Evolutionary conservation across 2,797 vertebrate species (phyloP).

Genomic region (Spondyliosoma cantharus): DNA sequence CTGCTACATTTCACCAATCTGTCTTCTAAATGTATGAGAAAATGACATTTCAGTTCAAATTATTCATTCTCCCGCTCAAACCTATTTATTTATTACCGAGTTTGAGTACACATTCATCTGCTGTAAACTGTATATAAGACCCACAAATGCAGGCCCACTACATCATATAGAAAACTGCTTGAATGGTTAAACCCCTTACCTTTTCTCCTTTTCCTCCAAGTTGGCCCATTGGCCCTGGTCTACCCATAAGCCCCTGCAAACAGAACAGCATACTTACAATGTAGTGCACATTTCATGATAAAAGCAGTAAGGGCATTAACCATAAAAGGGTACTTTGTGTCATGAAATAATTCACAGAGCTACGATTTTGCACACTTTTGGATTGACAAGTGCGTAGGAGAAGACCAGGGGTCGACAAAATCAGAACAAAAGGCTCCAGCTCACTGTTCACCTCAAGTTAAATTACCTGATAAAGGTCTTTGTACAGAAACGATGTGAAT

Average conservation of each 20-base stretch:
- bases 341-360: background rate
- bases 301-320: background rate
- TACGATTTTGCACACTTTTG: no score
- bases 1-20: background rate
- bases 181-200: conserved; percentile 78
- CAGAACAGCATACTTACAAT: conserved; percentile 51
- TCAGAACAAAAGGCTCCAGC: no score
- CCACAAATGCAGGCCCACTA: background rate
- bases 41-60: background rate
- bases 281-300: background rate
- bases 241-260: conserved; percentile 90
- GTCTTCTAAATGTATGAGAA: conserved; percentile 1
- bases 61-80: conserved; percentile 1
- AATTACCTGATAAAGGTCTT: no score
- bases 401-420: no score
- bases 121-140: background rate
- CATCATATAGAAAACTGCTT: conserved; percentile 16
- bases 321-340: background rate
- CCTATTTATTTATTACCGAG: conserved; percentile 1
- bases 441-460: no score
- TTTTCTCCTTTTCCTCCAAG: conserved; percentile 91
- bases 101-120: conserved; percentile 5
- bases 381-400: no score
- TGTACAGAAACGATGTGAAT: no score
- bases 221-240: conserved; percentile 89